phyloP scores from a whole-genome alignment of 1,140 invertebrate species.

The Atta colombica region DNA sequence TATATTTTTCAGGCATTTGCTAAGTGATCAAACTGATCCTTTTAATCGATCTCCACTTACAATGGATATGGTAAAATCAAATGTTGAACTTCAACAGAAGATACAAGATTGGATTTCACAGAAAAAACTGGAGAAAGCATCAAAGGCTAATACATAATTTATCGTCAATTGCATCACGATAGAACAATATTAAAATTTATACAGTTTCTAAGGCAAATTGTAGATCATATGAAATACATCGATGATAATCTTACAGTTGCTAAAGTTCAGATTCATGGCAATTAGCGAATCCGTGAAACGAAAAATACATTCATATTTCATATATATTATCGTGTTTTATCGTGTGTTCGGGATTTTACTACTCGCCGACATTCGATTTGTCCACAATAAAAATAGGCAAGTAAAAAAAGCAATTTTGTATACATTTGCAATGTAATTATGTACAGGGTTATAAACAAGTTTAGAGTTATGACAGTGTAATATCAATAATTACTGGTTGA shows the following conservation, averaged over 20 bases:
- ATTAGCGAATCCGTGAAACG: neutral
- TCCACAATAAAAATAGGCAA: neutral
- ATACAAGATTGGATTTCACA: constrained; percentile 94
- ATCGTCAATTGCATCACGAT: constrained; percentile 30
- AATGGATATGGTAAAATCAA: constrained; percentile 96
- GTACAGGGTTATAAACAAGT: constrained; percentile 25
- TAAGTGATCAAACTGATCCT: constrained; percentile 98
- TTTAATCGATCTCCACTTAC: constrained; percentile 97
- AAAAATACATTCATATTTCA: neutral
- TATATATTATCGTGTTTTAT: neutral
- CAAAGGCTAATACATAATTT: constrained; percentile 55
- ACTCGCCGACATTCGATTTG: constrained; percentile 20
- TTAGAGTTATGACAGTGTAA: constrained; percentile 29
- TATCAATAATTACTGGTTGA: constrained; percentile 8
- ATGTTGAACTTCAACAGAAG: constrained; percentile 91
- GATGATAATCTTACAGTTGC: neutral
- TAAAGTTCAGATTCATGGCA: neutral
- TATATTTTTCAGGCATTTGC: constrained; percentile 90
- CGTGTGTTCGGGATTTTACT: constrained; percentile 35
- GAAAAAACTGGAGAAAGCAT: constrained; percentile 85
- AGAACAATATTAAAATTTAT: neutral
- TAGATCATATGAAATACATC: neutral
- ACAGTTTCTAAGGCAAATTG: neutral
- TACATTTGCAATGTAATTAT: constrained; percentile 51
- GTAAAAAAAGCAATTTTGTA: constrained; percentile 51